Percentiles rank a stretch among this genome's conserved stretches.
These are phyloP conservation scores for Myiotriccus ornatus DNA, from an alignment of 2,797 vertebrate species.

Conservation along the genomic window DNA sequence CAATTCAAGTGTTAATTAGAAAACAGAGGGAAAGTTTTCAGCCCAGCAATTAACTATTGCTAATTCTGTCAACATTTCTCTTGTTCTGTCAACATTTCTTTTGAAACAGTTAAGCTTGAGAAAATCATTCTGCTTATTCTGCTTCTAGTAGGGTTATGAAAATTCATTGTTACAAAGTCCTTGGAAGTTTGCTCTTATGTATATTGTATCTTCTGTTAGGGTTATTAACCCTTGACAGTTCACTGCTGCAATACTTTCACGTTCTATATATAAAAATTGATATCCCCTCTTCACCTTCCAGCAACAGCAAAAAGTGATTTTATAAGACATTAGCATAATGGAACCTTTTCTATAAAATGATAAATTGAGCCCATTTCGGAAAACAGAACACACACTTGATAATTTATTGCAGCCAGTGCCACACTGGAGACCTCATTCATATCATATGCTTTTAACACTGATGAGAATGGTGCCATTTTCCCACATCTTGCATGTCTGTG, in stretches of 20 bases:
- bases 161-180: conserved; percentile 42
- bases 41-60: neutral
- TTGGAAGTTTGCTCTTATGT: conserved; percentile 42
- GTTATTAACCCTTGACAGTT: conserved; percentile 70
- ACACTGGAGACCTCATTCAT: conserved; percentile 53
- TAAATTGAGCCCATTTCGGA: conserved; percentile 79
- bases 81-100: neutral
- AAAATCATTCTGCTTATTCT: neutral
- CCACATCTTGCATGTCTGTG: neutral
- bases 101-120: neutral
- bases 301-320: conserved; percentile 72
- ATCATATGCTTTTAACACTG: conserved; percentile 77
- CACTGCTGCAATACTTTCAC: conserved; percentile 14
- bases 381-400: conserved; percentile 76
- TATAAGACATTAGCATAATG: conserved; percentile 84
- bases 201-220: conserved; percentile 7
- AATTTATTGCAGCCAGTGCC: conserved; percentile 74
- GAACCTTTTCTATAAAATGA: conserved; percentile 84
- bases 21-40: neutral
- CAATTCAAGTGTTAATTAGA: neutral
- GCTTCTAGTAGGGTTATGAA: neutral
- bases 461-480: conserved; percentile 68
- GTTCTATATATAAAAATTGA: conserved; percentile 66
- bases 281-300: conserved; percentile 73
- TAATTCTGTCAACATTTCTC: neutral